A percentile compares a stretch with the other conserved stretches of the same genome.
These are phyloP conservation scores for Ceramica pisi DNA, from an alignment of 2,888 invertebrate genomes.

Conservation along the genomic window DNA sequence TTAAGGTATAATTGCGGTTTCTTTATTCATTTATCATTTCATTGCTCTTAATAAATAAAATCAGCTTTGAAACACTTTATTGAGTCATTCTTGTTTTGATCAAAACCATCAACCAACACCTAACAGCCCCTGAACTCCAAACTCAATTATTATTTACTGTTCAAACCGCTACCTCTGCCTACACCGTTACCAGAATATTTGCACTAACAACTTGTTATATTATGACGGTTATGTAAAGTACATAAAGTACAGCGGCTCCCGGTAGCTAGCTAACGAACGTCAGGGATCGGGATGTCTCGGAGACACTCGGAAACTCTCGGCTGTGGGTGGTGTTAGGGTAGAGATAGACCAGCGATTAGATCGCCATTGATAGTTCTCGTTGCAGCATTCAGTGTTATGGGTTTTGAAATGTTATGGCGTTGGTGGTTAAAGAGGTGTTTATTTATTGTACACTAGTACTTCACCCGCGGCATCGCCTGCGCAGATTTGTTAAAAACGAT, in stretches of 20 bases:
- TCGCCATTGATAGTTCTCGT: constrained; percentile 28
- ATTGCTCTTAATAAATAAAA: background rate
- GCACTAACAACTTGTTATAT: constrained; percentile 50
- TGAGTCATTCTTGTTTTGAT: background rate
- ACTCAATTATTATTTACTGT: constrained; percentile 52
- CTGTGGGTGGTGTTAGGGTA: constrained; percentile 47
- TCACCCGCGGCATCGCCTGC: too few relatives aligned
- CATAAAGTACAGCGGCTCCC: constrained; percentile 56
- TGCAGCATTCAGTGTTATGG: constrained; percentile 33
- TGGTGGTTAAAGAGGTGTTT: constrained; percentile 6
- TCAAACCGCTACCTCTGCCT: constrained; percentile 36
- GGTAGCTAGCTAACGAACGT: constrained; percentile 67
- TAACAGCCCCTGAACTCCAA: constrained; percentile 4
- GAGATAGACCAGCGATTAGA: constrained; percentile 46
- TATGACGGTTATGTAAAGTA: constrained; percentile 57
- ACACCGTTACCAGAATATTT: constrained; percentile 35
- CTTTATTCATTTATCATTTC: too few relatives aligned
- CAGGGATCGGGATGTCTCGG: constrained; percentile 52
- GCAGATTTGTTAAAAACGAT: too few relatives aligned
- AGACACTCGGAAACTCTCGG: constrained; percentile 41
- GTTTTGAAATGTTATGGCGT: constrained; percentile 31
- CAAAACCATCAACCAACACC: background rate
- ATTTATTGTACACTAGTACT: background rate
- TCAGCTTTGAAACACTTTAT: background rate
- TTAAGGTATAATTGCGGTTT: too few relatives aligned